These are phyloP conservation scores for Cyanoramphus novaezelandiae DNA, from an alignment of 2,113 vertebrate species.

Conservation along the genomic window DNA sequence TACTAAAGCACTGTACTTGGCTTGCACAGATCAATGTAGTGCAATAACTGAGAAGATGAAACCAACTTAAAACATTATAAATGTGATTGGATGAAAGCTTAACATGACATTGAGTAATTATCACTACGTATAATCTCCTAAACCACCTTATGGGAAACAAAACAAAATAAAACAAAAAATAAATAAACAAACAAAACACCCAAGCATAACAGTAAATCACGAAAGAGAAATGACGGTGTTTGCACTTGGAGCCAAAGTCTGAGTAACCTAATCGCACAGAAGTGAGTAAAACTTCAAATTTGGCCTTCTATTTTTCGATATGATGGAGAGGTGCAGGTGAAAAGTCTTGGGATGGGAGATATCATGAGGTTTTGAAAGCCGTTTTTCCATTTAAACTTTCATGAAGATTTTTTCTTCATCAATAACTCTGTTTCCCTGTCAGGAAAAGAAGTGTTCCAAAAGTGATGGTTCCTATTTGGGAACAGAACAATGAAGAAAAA, in stretches of 20 bases:
- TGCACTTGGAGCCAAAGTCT: not conserved
- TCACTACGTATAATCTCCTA: not conserved
- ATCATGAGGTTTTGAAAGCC: not conserved
- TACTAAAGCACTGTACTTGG: not conserved
- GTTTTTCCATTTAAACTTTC: not conserved
- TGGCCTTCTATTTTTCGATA: not conserved
- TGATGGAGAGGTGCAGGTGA: not conserved
- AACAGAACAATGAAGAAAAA: not conserved
- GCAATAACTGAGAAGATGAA: conserved; percentile 43
- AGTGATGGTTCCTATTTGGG: not conserved
- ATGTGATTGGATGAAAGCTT: conserved; percentile 32
- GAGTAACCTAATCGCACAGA: not conserved
- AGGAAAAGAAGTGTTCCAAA: not conserved
- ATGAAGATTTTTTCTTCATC: not conserved
- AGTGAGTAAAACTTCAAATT: not conserved
- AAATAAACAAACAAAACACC: not conserved
- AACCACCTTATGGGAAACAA: not conserved
- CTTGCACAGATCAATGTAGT: conserved; percentile 24
- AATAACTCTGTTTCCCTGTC: not conserved
- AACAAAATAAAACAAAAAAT: not conserved
- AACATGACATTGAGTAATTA: conserved; percentile 50
- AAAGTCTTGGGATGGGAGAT: not conserved
- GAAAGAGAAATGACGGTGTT: not conserved
- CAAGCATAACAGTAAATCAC: not conserved
- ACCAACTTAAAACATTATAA: conserved; percentile 28